A percentile compares a stretch with the other conserved stretches of the same genome.
Evolutionary conservation across 2,113 vertebrate species (phyloP).

Genomic region (Euleptes europaea): DNA sequence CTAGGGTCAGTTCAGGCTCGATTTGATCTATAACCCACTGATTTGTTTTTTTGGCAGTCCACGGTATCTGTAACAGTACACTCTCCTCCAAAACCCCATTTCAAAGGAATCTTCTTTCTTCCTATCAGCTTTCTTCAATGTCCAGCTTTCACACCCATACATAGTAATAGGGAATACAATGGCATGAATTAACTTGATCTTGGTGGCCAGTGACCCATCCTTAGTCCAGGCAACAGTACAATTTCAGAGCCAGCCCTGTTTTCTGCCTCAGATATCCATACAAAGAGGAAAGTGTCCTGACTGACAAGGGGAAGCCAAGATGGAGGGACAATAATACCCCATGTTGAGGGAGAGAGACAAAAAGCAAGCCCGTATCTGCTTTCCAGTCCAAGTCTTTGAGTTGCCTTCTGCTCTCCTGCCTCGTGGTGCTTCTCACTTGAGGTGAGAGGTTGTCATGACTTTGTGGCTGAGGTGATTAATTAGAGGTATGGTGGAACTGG

Average conservation of each 20-base stretch:
- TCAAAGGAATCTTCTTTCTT: too few relatives aligned
- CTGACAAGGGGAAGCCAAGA: background rate
- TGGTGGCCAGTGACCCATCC: too few relatives aligned
- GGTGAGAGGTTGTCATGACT: slow-evolving; percentile 34
- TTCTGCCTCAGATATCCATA: background rate
- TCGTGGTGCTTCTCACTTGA: fast-evolving
- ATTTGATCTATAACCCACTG: too few relatives aligned
- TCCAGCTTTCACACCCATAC: too few relatives aligned
- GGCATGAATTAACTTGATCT: too few relatives aligned
- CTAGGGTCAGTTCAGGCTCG: too few relatives aligned
- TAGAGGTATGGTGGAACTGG: slow-evolving; percentile 32
- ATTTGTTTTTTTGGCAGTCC: too few relatives aligned
- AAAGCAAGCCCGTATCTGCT: background rate
- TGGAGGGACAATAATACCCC: background rate
- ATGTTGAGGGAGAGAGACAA: background rate
- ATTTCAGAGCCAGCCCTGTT: background rate
- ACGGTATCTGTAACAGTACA: too few relatives aligned
- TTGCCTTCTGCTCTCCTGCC: background rate
- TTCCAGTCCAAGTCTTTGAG: background rate
- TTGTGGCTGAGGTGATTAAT: slow-evolving; percentile 70
- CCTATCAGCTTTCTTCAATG: too few relatives aligned
- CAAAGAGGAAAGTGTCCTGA: background rate
- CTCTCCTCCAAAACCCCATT: too few relatives aligned
- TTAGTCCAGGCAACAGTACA: background rate
- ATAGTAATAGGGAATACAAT: too few relatives aligned